A percentile compares a stretch with the other conserved stretches of the same genome.
These are phyloP conservation scores for Dermatemys mawii DNA, from an alignment of 2,113 vertebrate genomes.

Conservation along the genomic window DNA sequence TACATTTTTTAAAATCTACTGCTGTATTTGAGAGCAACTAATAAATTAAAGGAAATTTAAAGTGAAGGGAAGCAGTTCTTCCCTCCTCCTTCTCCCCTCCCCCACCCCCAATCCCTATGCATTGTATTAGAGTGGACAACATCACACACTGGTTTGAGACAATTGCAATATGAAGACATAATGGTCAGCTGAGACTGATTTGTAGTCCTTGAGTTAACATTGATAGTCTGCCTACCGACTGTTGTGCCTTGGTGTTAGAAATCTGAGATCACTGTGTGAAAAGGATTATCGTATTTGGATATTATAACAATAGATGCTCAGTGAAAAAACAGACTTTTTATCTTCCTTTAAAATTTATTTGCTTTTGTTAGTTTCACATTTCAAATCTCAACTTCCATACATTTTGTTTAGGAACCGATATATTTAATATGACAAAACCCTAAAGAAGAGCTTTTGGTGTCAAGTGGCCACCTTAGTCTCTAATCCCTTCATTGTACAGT, in stretches of 20 bases:
- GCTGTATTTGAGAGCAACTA: fast-evolving
- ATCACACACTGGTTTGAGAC: background rate
- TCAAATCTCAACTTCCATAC: background rate
- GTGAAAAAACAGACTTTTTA: background rate
- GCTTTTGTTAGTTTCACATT: background rate
- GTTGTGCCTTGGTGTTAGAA: background rate
- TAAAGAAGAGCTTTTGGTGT: background rate
- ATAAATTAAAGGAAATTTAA: background rate
- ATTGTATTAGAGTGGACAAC: background rate
- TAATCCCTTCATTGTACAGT: background rate
- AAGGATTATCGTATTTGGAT: background rate
- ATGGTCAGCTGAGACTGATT: background rate
- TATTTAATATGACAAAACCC: background rate
- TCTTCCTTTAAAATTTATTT: background rate
- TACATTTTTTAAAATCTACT: background rate
- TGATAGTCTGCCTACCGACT: background rate
- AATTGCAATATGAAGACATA: background rate
- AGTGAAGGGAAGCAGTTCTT: background rate
- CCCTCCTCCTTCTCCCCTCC: no score
- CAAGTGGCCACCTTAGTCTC: background rate
- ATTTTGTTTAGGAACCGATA: background rate
- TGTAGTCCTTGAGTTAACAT: background rate
- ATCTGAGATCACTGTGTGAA: background rate
- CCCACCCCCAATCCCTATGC: background rate
- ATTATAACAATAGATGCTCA: background rate